Base-by-base conservation (phyloP, 2,113 vertebrate genomes). In the Rhodinocichla rosea region DNA sequence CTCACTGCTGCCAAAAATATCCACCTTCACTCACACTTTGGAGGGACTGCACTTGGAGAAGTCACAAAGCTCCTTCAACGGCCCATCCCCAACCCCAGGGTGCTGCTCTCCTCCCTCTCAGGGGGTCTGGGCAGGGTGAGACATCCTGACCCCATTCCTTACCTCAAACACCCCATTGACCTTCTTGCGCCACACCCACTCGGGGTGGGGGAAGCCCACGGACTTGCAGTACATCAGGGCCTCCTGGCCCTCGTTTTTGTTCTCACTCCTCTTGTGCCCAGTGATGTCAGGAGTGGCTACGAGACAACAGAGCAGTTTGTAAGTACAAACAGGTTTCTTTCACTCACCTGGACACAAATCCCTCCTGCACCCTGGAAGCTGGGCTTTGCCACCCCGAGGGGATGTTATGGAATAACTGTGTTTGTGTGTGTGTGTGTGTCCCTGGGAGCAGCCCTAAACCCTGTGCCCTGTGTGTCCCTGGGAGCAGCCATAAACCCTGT, bases 191-290 rank as follows among this genome's bases (percentile, higher is more conserved):
- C 99, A 99, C 10, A 96, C 95, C 99, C 99, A 99, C 40, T 98
- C 98, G 10, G 99, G 99, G 93, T 99, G 98, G 2, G 99, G 99
- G 94, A 99, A 99, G 86, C 99, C 99, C 84, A 99, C 99, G 20
- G 99, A 99, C 95, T 98, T 99, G 98, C 99, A 99, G 97, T 99
- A 99, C 96, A 99, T 97, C 83, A 98, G 96, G 12, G 98, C 99
- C 65, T 98, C 98, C 93, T 99, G 99, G 20, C 99, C 99, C 97
- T 99, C 99, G 4, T 99, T 99, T 82, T 99, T 99, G 94, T 99
- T 99, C 97, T 99, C 99, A 24, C 99, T 99, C 82, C 98, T 96
- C 97, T 99, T 99, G 97, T 99, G 99, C 56, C 99, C 98, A 26
- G 97, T 99, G 97, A 99, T 98, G 68, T 98, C 98, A 59, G 99